Evolutionary conservation across 92 coral and sea anemone genomes (phyloP), one percentile per base, ranked within the genome.

Genomic region (Palythoa caribaeorum): DNA sequence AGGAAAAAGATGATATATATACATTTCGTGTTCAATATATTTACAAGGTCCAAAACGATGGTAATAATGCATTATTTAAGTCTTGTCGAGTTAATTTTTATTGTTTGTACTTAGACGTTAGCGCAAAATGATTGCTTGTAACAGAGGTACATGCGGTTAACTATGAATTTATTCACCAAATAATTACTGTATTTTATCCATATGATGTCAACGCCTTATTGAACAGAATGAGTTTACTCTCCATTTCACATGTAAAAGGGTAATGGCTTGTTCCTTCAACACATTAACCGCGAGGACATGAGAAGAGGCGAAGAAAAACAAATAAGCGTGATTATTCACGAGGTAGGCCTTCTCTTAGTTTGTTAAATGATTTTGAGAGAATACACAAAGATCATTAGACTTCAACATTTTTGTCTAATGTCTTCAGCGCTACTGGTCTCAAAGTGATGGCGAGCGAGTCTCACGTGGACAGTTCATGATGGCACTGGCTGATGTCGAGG

Each of bases 391-490:
- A 17, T 51, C 9, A 51, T n/a, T 28, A 48, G 21, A 9, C n/a
- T 50, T 76, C 62, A 20, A 17, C 12, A 2, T 51, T 50, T 8
- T 48, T 37, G n/a, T 37, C 9, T 36, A 7, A 21, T 84, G 66
- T 21, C 66, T 53, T 21, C 83, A 94, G 96, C 88, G 86, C 11
- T 54, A 40, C n/a, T 95, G 98, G 98, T 77, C 69, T 28, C 89
- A 89, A 55, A 38, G 73, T 54, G 90, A 79, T 73, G 88, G 87
- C 55, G 44, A 83, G 38, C 87, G 59, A 15, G 95, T 92, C 19
- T 90, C 98, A 78, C 98, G 98, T 86, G 90, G 83, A 44, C 91
- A 88, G 38, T 84, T 95, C 17, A 90, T 95, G 90, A 84, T 87
- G 86, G 94, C 87, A 44, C 79, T 95, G 84, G 88, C 92, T 55